A percentile compares a stretch with the other conserved stretches of the same genome.
Evolutionary conservation across 2,797 vertebrate species (phyloP).

Genomic region (Mormyrus proboscirostris): DNA sequence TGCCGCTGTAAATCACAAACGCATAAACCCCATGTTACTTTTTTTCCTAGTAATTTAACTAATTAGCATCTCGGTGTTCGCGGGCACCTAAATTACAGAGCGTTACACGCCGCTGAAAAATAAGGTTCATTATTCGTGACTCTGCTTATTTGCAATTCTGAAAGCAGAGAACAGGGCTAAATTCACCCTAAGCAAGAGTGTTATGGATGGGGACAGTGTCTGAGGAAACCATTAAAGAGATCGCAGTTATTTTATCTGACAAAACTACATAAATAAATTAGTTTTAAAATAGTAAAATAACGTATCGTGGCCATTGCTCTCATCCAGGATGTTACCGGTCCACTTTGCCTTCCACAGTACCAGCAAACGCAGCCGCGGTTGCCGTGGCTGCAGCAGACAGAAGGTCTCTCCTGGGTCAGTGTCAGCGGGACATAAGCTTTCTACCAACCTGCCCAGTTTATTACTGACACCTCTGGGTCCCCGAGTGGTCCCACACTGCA

Average conservation of each 20-base stretch:
- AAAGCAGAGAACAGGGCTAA: slow-evolving; percentile 69
- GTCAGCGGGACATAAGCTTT: background rate
- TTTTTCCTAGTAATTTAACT: slow-evolving; percentile 60
- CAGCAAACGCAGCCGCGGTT: background rate
- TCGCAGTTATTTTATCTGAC: slow-evolving; percentile 58
- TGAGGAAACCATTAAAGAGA: slow-evolving; percentile 71
- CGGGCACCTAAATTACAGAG: slow-evolving; percentile 54
- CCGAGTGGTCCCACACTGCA: slow-evolving; percentile 33
- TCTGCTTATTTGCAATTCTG: slow-evolving; percentile 73
- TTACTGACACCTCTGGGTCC: slow-evolving; percentile 49
- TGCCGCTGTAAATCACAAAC: slow-evolving; percentile 40
- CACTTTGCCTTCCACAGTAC: background rate
- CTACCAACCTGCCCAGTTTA: slow-evolving; percentile 58
- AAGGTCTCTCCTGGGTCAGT: background rate
- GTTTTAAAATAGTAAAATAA: slow-evolving; percentile 45
- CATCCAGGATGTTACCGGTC: slow-evolving; percentile 39
- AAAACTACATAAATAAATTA: slow-evolving; percentile 48
- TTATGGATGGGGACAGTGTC: slow-evolving; percentile 67
- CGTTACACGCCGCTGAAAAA: slow-evolving; percentile 69
- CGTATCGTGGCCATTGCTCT: slow-evolving; percentile 42
- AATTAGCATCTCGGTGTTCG: slow-evolving; percentile 65
- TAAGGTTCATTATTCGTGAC: slow-evolving; percentile 70
- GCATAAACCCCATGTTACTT: slow-evolving; percentile 59
- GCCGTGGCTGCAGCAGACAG: background rate
- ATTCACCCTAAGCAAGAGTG: slow-evolving; percentile 71